Conservation (phyloP, 2,113 vertebrate genomes). For the Perca flavescens region DNA sequence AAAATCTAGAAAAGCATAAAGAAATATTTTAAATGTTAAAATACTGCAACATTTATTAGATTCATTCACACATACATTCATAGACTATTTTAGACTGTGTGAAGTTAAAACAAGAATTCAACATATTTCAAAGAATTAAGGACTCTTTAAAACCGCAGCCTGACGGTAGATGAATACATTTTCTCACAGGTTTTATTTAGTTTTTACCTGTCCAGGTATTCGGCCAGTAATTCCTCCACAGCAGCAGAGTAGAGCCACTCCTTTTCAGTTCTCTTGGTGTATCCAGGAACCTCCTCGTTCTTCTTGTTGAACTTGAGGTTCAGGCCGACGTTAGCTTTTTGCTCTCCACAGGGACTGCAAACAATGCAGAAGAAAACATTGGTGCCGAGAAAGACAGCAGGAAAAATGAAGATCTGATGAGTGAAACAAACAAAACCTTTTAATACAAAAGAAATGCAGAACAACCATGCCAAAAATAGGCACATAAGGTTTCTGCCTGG, state of each 20-base stretch:
- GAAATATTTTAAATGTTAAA: not conserved
- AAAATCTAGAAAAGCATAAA: constrained; percentile 83
- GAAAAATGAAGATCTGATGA: not conserved
- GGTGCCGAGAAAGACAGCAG: not conserved
- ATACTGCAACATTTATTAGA: not conserved
- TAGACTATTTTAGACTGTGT: not conserved
- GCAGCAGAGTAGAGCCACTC: constrained; percentile 98
- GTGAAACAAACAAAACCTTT: not conserved
- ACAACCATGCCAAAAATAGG: not conserved
- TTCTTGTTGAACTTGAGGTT: constrained; percentile 99
- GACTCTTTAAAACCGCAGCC: not conserved
- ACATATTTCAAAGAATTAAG: not conserved
- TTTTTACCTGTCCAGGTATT: constrained; percentile 93
- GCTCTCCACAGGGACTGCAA: constrained; percentile 94
- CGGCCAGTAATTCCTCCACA: constrained; percentile 92
- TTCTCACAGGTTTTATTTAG: not conserved
- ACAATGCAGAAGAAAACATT: constrained; percentile 1
- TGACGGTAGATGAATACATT: not conserved
- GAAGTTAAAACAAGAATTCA: not conserved
- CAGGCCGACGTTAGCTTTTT: constrained; percentile 94
- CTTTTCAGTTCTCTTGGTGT: constrained; percentile 95
- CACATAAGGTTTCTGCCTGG: not conserved
- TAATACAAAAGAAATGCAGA: not conserved
- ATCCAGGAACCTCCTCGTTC: constrained; percentile 98
- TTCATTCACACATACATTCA: no score